Conservation (phyloP, 2,113 vertebrate species). For the Thomomys bottae region DNA sequence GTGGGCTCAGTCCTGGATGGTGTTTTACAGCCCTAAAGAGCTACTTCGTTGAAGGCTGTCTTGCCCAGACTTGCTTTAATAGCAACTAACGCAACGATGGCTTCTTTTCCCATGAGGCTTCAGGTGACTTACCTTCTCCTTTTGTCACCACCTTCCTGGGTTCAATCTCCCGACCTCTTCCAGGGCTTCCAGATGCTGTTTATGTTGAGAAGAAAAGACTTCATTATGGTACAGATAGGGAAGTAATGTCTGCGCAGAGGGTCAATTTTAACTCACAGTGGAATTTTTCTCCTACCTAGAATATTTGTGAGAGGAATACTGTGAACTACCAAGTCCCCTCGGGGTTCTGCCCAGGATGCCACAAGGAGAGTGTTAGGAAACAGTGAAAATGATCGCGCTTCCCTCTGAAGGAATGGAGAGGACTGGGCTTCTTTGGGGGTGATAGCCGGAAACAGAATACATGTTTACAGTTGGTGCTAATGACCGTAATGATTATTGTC, state of each 20-base stretch:
- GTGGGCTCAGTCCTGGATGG: background rate
- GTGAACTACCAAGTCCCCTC: background rate
- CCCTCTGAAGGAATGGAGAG: background rate
- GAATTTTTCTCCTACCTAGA: background rate
- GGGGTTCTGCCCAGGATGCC: background rate
- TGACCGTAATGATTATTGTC: background rate
- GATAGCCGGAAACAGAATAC: background rate
- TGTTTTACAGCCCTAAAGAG: constrained; percentile 20
- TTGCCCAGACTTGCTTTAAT: background rate
- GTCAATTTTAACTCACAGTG: background rate
- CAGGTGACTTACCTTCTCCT: background rate
- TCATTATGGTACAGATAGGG: background rate
- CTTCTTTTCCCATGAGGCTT: background rate
- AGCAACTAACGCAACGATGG: background rate
- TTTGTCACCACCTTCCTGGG: background rate
- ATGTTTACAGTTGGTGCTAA: background rate
- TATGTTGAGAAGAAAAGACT: constrained; percentile 17
- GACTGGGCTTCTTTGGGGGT: background rate
- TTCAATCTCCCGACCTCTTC: background rate
- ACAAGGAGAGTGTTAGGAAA: background rate
- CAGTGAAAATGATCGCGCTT: background rate
- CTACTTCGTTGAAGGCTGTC: background rate
- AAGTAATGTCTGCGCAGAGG: background rate
- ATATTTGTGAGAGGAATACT: background rate
- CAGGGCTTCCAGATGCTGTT: background rate